A percentile compares a stretch with the other conserved stretches of the same genome.
Evolutionary conservation across 2,888 invertebrate species (phyloP).

Genomic region (Synergus umbraculus): DNA sequence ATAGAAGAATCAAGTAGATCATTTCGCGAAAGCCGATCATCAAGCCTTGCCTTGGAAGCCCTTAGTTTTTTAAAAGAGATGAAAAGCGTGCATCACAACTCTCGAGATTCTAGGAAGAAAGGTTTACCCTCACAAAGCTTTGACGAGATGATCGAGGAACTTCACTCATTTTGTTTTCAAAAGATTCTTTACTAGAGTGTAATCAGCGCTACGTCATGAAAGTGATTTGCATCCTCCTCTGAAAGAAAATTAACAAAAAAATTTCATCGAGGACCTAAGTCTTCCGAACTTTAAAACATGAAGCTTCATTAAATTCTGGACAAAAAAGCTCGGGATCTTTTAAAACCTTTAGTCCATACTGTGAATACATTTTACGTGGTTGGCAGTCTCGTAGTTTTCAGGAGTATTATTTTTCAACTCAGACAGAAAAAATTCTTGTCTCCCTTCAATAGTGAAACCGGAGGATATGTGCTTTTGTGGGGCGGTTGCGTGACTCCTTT

Average conservation of each 20-base stretch:
- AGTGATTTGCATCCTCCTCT: not conserved
- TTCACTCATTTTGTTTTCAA: not conserved
- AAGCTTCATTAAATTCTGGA: not conserved
- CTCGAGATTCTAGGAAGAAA: conserved; percentile 5
- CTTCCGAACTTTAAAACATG: not conserved
- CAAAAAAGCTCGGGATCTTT: not conserved
- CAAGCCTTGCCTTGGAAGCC: not conserved
- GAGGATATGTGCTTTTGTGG: conserved; percentile 24
- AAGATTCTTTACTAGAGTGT: not conserved
- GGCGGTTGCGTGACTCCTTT: not conserved
- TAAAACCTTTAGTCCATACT: not conserved
- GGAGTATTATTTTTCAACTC: conserved; percentile 28
- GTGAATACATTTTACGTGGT: conserved; percentile 1
- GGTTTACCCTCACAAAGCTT: not conserved
- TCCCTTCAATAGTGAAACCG: conserved; percentile 4
- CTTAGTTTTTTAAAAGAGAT: not conserved
- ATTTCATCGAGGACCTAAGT: not conserved
- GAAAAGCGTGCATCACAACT: not conserved
- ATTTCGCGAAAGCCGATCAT: not conserved
- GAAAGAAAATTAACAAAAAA: not conserved
- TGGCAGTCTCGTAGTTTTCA: conserved; percentile 10
- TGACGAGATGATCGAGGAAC: not conserved
- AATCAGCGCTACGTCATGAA: conserved; percentile 2
- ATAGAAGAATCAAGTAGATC: not conserved
- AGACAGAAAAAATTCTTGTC: not conserved